Evolutionary conservation across 2,888 invertebrate species (phyloP), one percentile per base, ranked within the genome.

Genomic region (Pilophorus perplexus): DNA sequence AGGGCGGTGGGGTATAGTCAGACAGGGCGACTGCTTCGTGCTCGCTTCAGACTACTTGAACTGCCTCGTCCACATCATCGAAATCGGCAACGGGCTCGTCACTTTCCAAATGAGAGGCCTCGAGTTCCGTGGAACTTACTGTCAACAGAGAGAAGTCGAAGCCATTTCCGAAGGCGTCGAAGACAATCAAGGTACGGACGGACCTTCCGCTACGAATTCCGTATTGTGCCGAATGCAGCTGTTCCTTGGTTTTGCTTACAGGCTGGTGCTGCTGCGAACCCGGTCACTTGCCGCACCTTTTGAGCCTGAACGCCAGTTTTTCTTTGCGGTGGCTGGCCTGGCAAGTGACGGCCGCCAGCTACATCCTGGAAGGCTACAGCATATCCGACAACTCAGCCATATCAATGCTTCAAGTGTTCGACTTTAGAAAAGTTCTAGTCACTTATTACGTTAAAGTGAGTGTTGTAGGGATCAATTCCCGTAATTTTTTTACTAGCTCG

Each of bases 111-210:
- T 99, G 80, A 82, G 99, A 54, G 99, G 99, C 0, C 80, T 99
- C 10, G 99, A 99, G 79, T 99, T 99, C 79, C 82, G 97, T 50
- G 97, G 99, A 22, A 99, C 99, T 0, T 99, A 99, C 77, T 99
- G 99, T 76, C 99, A 99, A 77, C 99, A 99, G 78, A 80, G 98
- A 66, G 96, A 96, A 79, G 97, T 98, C 1, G 99, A 99, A 78
- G 99, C 98, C 12, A 98, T 99, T 69, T 92, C 93, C 0, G 98
- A 99, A 78, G 96, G 95, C 8, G 93, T 96, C 0, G 94, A 94
- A 75, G 95, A 96, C 74, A 94, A 95, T 76, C 90, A 89, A 74
- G 95, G 94, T 85, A 74, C 76, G 33, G 33, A 33, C 6, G 33
- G 10, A 33, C 20, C 0, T 23, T 25, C 14, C 23, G 2, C 10